Conservation (phyloP, 2,888 invertebrate species). For the Dicyrtoma fusca region DNA sequence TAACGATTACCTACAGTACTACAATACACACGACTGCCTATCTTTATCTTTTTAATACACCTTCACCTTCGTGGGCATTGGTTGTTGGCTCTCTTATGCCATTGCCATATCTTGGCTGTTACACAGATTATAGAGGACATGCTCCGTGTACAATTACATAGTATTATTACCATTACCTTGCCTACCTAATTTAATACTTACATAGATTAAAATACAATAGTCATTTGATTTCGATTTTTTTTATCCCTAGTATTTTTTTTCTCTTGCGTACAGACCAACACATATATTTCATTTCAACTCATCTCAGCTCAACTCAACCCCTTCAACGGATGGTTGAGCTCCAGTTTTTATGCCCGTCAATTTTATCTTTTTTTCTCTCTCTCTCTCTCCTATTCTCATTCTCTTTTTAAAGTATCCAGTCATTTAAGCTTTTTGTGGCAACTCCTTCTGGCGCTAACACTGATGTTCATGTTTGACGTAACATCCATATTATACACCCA, state of each 20-base stretch:
- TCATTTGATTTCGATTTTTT: constrained; percentile 34
- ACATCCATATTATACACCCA: constrained; percentile 16
- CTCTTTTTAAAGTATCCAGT: constrained; percentile 2
- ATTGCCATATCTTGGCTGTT: too few species aligned
- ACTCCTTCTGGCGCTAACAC: constrained; percentile 36
- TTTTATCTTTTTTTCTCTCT: constrained; percentile 3
- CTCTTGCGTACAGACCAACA: background rate
- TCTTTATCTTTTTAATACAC: too few species aligned
- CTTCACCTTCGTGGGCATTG: too few species aligned
- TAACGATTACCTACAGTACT: too few species aligned
- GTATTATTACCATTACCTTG: constrained; percentile 21
- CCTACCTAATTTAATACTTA: constrained; percentile 39
- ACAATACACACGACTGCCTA: too few species aligned
- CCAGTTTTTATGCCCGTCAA: background rate
- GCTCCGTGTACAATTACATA: constrained; percentile 26
- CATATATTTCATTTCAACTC: background rate
- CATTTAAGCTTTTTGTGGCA: constrained; percentile 30
- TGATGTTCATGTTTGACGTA: constrained; percentile 26
- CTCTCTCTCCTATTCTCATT: background rate
- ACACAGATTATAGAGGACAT: constrained; percentile 4
- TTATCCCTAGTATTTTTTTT: background rate
- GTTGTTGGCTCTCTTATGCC: too few species aligned
- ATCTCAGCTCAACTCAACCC: background rate
- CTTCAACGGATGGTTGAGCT: background rate
- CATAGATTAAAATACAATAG: constrained; percentile 33